Evolutionary conservation across 2,113 vertebrate species (phyloP).

Genomic region (Takifugu flavidus): DNA sequence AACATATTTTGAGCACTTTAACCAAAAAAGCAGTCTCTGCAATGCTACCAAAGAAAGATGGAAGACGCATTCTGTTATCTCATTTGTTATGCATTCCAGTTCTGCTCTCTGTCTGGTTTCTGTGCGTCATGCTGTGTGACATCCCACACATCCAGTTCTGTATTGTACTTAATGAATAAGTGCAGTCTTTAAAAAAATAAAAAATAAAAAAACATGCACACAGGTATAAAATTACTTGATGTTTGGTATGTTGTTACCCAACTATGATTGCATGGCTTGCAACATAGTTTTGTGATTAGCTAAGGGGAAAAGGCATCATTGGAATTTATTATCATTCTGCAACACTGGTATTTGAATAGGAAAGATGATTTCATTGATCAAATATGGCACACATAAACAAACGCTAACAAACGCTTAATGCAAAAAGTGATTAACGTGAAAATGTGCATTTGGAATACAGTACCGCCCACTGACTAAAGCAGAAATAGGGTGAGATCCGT

Average conservation of each 20-base stretch:
- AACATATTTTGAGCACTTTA: conserved; percentile 22
- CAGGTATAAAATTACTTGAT: conserved; percentile 28
- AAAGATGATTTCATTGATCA: too few relatives aligned
- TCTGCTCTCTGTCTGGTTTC: conserved; percentile 7
- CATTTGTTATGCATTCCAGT: neutral
- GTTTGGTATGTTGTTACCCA: conserved; percentile 10
- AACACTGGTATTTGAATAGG: too few relatives aligned
- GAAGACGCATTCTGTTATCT: neutral
- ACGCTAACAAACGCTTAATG: too few relatives aligned
- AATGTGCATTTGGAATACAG: conserved; percentile 1
- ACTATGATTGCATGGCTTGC: conserved; percentile 4
- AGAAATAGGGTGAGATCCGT: neutral
- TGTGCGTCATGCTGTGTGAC: conserved; percentile 6
- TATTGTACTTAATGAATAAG: neutral
- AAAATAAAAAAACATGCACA: conserved; percentile 17
- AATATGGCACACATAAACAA: too few relatives aligned
- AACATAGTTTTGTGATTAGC: conserved; percentile 34
- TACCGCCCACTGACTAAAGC: conserved; percentile 23
- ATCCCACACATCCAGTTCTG: conserved; percentile 35
- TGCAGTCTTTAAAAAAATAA: neutral
- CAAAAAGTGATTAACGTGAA: neutral
- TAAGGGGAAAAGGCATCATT: neutral
- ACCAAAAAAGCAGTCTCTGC: neutral
- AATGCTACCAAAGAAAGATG: neutral
- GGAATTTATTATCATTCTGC: too few relatives aligned